Evolutionary conservation across 2,888 invertebrate genomes (phyloP).

Genomic region (Tenthredo scrophulariae): DNA sequence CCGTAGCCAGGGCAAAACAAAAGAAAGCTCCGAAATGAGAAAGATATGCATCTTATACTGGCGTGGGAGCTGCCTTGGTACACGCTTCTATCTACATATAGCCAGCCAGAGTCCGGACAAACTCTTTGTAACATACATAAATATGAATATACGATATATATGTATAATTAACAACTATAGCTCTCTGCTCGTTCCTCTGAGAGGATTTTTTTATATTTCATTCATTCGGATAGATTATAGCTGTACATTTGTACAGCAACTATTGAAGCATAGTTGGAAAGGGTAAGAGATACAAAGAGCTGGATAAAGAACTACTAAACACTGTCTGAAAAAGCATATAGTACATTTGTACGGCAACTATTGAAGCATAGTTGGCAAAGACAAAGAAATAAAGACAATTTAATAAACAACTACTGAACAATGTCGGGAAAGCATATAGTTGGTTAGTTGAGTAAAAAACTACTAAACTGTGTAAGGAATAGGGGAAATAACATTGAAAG

Average conservation of each 20-base stretch:
- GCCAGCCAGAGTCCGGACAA: background rate
- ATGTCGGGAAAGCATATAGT: too few species aligned
- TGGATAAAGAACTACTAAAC: background rate
- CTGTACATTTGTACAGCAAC: background rate
- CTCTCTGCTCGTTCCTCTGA: background rate
- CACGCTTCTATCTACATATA: background rate
- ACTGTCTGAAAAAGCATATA: background rate
- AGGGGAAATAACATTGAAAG: background rate
- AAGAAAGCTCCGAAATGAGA: constrained; percentile 74
- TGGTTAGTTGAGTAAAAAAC: background rate
- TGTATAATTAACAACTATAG: constrained; percentile 33
- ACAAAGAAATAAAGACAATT: background rate
- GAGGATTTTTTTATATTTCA: background rate
- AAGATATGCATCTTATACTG: constrained; percentile 72
- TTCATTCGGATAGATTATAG: background rate
- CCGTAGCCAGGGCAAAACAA: constrained; percentile 72
- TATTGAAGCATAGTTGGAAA: background rate
- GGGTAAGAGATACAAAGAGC: background rate
- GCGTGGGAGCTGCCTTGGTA: constrained; percentile 69
- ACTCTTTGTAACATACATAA: constrained; percentile 33
- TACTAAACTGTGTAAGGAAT: background rate
- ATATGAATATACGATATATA: constrained; percentile 10
- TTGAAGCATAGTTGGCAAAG: background rate
- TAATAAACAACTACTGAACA: too few species aligned
- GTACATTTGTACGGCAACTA: background rate